Evolutionary conservation across 92 coral and sea anemone species (phyloP).

Genomic region (Porites evermanni): DNA sequence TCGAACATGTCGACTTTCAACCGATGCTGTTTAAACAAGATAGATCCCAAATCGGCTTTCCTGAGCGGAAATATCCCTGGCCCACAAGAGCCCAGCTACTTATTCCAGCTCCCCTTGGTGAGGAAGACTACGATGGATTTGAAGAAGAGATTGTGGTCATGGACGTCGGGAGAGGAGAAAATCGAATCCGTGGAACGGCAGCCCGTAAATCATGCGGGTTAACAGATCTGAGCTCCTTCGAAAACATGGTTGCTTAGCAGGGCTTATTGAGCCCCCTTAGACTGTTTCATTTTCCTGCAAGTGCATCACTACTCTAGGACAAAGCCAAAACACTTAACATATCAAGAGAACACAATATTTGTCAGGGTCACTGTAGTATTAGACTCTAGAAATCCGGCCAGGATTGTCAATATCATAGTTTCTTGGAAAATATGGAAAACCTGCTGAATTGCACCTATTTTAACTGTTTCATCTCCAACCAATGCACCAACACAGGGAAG

Average conservation of each 20-base stretch:
- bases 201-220: not conserved
- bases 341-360: not conserved
- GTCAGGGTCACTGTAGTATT: too few relatives aligned
- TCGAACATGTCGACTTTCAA: constrained; percentile 3
- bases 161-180: constrained; percentile 27
- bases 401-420: too few relatives aligned
- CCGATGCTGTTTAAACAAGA: constrained; percentile 2
- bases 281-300: not conserved
- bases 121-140: constrained; percentile 28
- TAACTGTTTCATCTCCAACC: not conserved
- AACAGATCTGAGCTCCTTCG: not conserved
- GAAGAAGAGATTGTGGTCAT: constrained; percentile 34
- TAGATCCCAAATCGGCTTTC: not conserved
- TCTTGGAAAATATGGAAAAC: too few relatives aligned
- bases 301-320: too few relatives aligned
- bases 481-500: not conserved
- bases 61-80: constrained; percentile 1
- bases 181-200: constrained; percentile 29
- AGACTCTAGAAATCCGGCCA: too few relatives aligned
- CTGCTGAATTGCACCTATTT: not conserved
- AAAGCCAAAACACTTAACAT: not conserved
- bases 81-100: constrained; percentile 12
- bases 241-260: not conserved
- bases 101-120: not conserved
- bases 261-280: not conserved